Evolutionary conservation across 2,797 vertebrate genomes (phyloP), one percentile per base, ranked within the genome.

Genomic region (Discoglossus pictus): DNA sequence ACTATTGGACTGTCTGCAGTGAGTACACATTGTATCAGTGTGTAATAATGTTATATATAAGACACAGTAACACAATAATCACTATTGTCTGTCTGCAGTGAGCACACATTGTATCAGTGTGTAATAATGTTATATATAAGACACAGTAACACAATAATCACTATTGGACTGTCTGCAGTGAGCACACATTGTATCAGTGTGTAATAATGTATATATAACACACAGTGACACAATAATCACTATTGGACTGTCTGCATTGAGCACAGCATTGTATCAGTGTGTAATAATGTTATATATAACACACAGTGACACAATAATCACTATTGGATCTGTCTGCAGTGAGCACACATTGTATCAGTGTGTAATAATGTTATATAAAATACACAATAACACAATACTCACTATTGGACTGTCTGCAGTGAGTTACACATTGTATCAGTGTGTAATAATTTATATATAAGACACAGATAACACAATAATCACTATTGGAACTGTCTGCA

Each of bases 261-360:
- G 16, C 18, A 11, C 5, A 13, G n/a, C 16, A 38, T 16, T 43
- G n/a, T 43, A 6, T 43, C 7, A 6, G 15, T 43, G 16, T 16
- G 10, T 16, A 2, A n/a, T n/a, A n/a, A n/a, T n/a, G n/a, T n/a
- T n/a, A n/a, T n/a, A n/a, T n/a, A n/a, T n/a, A n/a, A n/a, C n/a
- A n/a, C n/a, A n/a, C n/a, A n/a, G n/a, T n/a, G n/a, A n/a, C n/a
- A n/a, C n/a, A n/a, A n/a, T n/a, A n/a, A n/a, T n/a, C n/a, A n/a
- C n/a, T 36, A n/a, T 31, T 58, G 42, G 39, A 44, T 66, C n/a
- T 35, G 39, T 58, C 21, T 58, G 52, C 52, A 66, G 53, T 54
- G n/a, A 52, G 16, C 18, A 11, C 5, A 13, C 16, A 38, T 16
- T 43, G n/a, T 43, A 6, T 43, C 7, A 6, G 15, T 43, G 16